A percentile compares a stretch with the other conserved stretches of the same genome.
phyloP scores from a whole-genome alignment of 2,113 vertebrate genomes.

The Mastomys natalensis region DNA sequence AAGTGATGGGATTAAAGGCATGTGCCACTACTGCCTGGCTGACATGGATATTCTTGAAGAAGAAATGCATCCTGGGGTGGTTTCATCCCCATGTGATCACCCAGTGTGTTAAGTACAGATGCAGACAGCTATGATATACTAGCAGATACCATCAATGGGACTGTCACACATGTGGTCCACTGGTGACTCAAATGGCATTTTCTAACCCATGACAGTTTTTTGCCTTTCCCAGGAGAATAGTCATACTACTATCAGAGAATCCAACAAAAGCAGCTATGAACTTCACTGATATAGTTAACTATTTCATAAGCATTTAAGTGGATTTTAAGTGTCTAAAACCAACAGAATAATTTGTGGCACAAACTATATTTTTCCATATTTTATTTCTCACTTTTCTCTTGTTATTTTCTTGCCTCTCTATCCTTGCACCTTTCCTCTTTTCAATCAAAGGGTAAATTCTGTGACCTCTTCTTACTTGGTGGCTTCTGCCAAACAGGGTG shows the following conservation, averaged over 20 bases:
- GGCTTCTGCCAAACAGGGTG: not conserved
- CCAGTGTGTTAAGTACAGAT: not conserved
- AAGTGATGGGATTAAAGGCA: too few species aligned
- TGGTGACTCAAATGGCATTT: not conserved
- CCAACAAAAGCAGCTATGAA: not conserved
- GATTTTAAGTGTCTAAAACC: not conserved
- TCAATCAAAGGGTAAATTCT: not conserved
- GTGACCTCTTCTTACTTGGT: not conserved
- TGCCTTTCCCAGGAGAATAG: too few species aligned
- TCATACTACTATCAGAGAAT: accelerated
- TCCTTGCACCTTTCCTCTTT: not conserved
- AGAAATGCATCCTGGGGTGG: not conserved
- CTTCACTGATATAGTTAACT: not conserved
- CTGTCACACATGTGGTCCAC: accelerated
- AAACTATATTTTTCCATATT: not conserved
- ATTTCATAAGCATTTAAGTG: not conserved
- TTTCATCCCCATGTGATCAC: not conserved
- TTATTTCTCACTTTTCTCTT: not conserved
- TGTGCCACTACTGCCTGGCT: too few species aligned
- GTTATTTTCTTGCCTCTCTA: not conserved
- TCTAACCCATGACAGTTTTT: too few species aligned
- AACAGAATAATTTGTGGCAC: not conserved
- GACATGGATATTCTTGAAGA: not conserved
- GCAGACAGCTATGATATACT: not conserved
- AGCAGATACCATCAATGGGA: not conserved